Evolutionary conservation across 64 coral and sea anemone species (phyloP).

Genomic region (Trachythela sp.): DNA sequence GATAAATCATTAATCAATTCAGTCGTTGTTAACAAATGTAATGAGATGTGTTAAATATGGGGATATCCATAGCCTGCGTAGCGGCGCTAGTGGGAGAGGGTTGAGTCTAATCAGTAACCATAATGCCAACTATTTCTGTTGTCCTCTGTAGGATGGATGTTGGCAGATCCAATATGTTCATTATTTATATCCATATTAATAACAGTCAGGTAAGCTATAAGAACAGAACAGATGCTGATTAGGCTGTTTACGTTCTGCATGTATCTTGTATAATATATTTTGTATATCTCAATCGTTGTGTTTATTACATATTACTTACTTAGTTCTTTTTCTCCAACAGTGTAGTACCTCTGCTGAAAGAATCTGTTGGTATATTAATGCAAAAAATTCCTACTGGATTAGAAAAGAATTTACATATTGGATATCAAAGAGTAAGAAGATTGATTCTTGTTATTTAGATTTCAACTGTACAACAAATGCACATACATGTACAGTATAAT

Average conservation of each 20-base stretch:
- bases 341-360: conserved; percentile 85
- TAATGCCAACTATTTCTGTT: not conserved
- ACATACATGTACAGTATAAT: not conserved
- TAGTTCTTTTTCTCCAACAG: conserved; percentile 25
- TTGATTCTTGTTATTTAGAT: too few relatives aligned
- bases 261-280: not conserved
- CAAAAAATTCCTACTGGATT: conserved; percentile 70
- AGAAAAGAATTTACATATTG: conserved; percentile 81
- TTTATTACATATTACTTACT: not conserved
- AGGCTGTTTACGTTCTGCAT: not conserved
- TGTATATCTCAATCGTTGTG: not conserved
- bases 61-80: too few relatives aligned
- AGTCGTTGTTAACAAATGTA: too few relatives aligned
- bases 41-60: too few relatives aligned
- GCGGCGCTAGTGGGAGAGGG: too few relatives aligned
- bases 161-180: conserved; percentile 98
- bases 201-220: conserved; percentile 66
- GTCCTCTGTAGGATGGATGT: conserved; percentile 77
- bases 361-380: conserved; percentile 97
- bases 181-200: conserved; percentile 97
- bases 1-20: too few relatives aligned
- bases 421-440: conserved; percentile 81
- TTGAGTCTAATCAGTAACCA: not conserved
- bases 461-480: too few relatives aligned
- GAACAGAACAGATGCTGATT: not conserved